Conservation (phyloP, 2,797 vertebrate genomes). For the Oreortyx pictus region DNA sequence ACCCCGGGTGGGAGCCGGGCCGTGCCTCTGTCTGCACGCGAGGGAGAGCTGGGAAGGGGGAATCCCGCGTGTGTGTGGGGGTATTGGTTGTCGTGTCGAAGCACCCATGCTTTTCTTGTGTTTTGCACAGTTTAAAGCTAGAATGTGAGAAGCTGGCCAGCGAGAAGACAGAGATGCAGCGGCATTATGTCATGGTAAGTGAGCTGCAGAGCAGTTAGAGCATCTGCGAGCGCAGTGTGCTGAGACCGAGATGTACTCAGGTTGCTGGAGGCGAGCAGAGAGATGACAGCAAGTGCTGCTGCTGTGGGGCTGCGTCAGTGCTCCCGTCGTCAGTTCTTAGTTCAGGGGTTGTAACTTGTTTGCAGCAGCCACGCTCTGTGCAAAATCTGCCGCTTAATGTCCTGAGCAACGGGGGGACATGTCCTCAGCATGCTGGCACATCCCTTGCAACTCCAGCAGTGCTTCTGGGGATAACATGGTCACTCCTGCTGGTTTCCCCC, state of each 20-base stretch:
- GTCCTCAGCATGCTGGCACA: neutral
- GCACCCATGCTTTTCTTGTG: slow-evolving; percentile 56
- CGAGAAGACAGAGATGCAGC: slow-evolving; percentile 97
- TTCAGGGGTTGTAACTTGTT: slow-evolving; percentile 60
- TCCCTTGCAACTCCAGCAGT: neutral
- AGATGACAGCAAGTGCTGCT: neutral
- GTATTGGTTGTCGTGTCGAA: neutral
- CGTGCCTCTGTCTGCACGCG: neutral
- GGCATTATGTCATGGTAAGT: slow-evolving; percentile 98
- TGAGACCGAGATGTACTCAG: neutral
- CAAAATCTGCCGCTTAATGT: slow-evolving; percentile 23
- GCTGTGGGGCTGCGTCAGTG: slow-evolving; percentile 32
- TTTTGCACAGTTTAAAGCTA: slow-evolving; percentile 89
- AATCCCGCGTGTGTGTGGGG: neutral
- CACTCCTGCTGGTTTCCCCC: neutral
- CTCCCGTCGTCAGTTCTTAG: slow-evolving; percentile 53
- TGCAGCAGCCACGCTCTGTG: slow-evolving; percentile 1
- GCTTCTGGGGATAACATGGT: neutral
- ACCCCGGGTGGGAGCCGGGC: neutral
- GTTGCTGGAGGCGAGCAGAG: slow-evolving; percentile 61
- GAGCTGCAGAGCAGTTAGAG: slow-evolving; percentile 51
- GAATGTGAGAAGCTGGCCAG: slow-evolving; percentile 97
- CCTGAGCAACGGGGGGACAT: neutral
- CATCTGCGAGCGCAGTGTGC: slow-evolving; percentile 46
- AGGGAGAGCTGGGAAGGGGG: slow-evolving; percentile 24